A percentile compares a stretch with the other conserved stretches of the same genome.
Evolutionary conservation across 2,113 vertebrate genomes (phyloP).

Genomic region (Gorilla gorilla): DNA sequence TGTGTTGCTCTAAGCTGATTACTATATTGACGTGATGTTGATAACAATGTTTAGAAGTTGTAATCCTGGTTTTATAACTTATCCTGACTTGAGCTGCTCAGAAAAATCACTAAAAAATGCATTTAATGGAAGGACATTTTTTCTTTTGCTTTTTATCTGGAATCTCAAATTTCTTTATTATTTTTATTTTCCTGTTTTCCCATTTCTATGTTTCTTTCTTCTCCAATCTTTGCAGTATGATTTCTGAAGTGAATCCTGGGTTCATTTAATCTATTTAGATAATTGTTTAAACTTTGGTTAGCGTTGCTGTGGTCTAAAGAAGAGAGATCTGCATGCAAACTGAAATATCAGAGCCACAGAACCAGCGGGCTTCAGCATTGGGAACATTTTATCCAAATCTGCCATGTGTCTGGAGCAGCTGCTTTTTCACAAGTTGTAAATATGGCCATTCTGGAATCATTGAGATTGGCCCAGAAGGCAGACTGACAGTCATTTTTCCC

Average conservation of each 20-base stretch:
- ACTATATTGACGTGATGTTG: background rate
- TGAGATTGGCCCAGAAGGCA: conserved; percentile 82
- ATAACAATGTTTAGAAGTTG: background rate
- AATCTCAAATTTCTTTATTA: background rate
- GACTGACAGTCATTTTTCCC: conserved; percentile 88
- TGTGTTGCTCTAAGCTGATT: background rate
- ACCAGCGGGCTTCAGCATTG: background rate
- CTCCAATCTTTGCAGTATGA: background rate
- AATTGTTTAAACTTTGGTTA: conserved; percentile 7
- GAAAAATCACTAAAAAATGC: background rate
- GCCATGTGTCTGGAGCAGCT: conserved; percentile 78
- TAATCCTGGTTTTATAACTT: background rate
- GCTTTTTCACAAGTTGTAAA: conserved; percentile 81
- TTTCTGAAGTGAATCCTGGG: background rate
- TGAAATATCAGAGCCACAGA: conserved; percentile 41
- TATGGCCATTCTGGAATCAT: conserved; percentile 84
- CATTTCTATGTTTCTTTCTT: background rate
- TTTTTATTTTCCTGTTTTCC: background rate
- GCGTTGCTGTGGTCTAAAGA: background rate
- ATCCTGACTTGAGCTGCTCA: background rate
- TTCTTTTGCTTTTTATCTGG: background rate
- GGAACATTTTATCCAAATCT: conserved; percentile 72
- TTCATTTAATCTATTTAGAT: background rate
- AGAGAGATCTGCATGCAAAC: conserved; percentile 1
- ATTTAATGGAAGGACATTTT: background rate